Percentiles rank a stretch among this genome's conserved stretches.
These are phyloP conservation scores for Halesus radiatus DNA, from an alignment of 1,140 invertebrate species.

Conservation along the genomic window DNA sequence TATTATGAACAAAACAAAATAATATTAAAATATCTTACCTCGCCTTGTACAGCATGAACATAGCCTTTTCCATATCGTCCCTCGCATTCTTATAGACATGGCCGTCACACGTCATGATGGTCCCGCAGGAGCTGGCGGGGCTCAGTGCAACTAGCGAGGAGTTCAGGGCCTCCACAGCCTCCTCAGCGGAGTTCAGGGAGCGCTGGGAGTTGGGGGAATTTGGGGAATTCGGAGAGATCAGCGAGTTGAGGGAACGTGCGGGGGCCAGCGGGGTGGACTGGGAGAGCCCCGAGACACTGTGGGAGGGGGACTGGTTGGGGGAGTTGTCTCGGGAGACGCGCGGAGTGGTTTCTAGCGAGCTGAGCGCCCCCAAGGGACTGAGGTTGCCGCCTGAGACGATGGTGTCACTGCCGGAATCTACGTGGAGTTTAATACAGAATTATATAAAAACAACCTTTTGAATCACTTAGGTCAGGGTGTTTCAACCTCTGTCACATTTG, in stretches of 20 bases:
- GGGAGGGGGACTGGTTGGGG: conserved; percentile 16
- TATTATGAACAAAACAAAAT: background rate
- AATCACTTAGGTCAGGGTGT: too few relatives aligned
- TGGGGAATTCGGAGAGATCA: background rate
- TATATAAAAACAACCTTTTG: too few relatives aligned
- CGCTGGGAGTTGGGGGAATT: too few relatives aligned
- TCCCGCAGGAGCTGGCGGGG: conserved; percentile 67
- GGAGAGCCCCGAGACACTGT: background rate
- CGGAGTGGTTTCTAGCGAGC: conserved; percentile 54
- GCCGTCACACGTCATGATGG: conserved; percentile 65
- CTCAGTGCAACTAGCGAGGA: conserved; percentile 49
- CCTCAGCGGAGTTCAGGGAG: background rate
- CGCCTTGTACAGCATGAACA: conserved; percentile 50
- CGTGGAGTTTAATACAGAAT: background rate
- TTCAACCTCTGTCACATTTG: too few relatives aligned
- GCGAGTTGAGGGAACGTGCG: background rate
- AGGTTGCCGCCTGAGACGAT: conserved; percentile 68
- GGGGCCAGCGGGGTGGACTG: background rate
- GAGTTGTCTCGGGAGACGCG: conserved; percentile 49
- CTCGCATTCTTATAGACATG: conserved; percentile 60
- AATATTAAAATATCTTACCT: conserved; percentile 35
- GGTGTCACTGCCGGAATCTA: conserved; percentile 63
- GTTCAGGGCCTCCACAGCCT: background rate
- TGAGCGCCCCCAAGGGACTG: conserved; percentile 61
- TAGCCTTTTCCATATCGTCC: conserved; percentile 49